Evolutionary conservation across 2,888 invertebrate genomes (phyloP).

Genomic region (Drosophila meridiana): DNA sequence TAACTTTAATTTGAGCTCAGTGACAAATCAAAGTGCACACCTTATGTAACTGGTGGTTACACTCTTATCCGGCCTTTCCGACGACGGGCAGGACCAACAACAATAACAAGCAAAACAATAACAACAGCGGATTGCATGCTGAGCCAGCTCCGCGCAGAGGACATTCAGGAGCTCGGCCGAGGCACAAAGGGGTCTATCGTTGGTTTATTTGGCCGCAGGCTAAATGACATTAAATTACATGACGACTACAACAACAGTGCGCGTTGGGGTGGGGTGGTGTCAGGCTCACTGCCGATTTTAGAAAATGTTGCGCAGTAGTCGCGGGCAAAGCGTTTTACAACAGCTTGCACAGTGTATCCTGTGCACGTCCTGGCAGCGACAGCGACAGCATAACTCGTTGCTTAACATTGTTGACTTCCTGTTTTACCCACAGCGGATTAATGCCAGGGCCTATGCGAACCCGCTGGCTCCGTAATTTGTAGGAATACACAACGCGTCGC

Average conservation of each 20-base stretch:
- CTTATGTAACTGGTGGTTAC: slow-evolving; percentile 26
- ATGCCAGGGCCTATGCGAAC: slow-evolving; percentile 41
- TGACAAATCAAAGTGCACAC: slow-evolving; percentile 46
- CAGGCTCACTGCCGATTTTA: slow-evolving; percentile 47
- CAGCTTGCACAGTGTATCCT: slow-evolving; percentile 81
- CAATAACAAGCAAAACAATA: slow-evolving; percentile 32
- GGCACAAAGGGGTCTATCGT: slow-evolving; percentile 57
- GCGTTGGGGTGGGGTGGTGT: slow-evolving; percentile 5
- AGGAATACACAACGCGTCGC: slow-evolving; percentile 60
- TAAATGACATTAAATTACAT: slow-evolving; percentile 82
- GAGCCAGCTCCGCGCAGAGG: slow-evolving; percentile 27
- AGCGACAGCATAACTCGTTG: slow-evolving; percentile 54
- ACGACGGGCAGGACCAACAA: slow-evolving; percentile 18
- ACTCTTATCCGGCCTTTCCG: slow-evolving; percentile 28
- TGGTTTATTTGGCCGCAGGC: slow-evolving; percentile 81
- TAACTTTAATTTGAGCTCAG: slow-evolving; percentile 44
- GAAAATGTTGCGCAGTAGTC: slow-evolving; percentile 53
- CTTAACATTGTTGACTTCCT: slow-evolving; percentile 74
- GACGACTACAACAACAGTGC: slow-evolving; percentile 53
- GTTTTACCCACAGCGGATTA: slow-evolving; percentile 46
- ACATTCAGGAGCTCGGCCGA: slow-evolving; percentile 28
- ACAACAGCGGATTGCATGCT: slow-evolving; percentile 46
- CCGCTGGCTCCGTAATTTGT: slow-evolving; percentile 67
- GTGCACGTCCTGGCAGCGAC: slow-evolving; percentile 76
- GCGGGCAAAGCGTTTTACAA: slow-evolving; percentile 78